Evolutionary conservation across 2,113 vertebrate species (phyloP), one percentile per base, ranked within the genome.

Genomic region (Felis chaus): DNA sequence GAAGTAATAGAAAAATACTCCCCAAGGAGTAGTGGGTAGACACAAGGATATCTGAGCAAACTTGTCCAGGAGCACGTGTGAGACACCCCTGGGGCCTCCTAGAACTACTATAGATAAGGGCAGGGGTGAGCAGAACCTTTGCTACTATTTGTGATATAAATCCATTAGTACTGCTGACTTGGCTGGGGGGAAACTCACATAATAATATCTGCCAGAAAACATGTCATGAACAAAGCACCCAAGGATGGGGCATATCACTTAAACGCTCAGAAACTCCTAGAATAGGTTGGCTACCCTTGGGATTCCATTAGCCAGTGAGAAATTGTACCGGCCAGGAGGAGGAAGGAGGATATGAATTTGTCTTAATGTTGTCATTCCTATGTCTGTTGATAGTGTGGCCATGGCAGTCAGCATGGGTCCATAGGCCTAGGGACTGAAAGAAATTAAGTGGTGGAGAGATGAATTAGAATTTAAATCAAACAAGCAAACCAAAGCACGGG

Each of bases 391-490:
- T 94, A 91, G 69, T 71, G 66, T 94, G 81, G 45, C 66, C 78
- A 48, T 89, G 91, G 71, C 91, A 95, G 53, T 93, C 85, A 96
- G 91, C 95, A 39, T 97, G 98, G 95, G 80, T 85, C 73, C 93
- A 79, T 12, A 79, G 88, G 39, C 74, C 87, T 71, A 94, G 69
- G 27, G 94, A 81, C 57, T 90, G 80, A 95, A 96, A 76, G 90
- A 97, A 97, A 97, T 96, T 53, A 95, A 97, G 95, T 96, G 65
- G 45, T 93, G 25, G 93, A 94, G 61, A 89, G 91, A 96, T 73
- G 88, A 89, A 93, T 97, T 96, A 95, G 94, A 98, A 97, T 97
- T 95, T 90, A 97, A 98, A 97, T 94, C 91, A 94, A 97, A 85
- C 90, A 96, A 94, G 79, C 68, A 89, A 95, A 92, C 74, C 73